phyloP scores from a whole-genome alignment of 53 echinoderm and acorn worm genomes.

The Luidia sarsii region DNA sequence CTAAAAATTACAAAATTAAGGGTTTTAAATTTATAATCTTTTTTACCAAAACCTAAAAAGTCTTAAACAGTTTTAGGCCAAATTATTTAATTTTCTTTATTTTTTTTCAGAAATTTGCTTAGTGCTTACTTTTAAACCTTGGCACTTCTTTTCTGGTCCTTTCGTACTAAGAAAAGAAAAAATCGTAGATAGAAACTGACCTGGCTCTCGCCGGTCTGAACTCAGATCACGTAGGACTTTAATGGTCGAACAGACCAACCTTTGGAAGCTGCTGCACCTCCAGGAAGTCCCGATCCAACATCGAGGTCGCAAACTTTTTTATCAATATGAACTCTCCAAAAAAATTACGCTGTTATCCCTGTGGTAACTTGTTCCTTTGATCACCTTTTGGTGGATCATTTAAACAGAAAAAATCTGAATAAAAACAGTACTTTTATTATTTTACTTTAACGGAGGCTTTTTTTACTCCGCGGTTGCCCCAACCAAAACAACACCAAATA shows the following conservation, averaged over 20 bases:
- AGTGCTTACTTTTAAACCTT: background rate
- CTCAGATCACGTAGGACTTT: constrained; percentile 89
- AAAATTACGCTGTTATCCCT: constrained; percentile 95
- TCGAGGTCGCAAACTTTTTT: constrained; percentile 90
- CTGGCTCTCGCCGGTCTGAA: constrained; percentile 91
- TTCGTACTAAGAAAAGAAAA: constrained; percentile 68
- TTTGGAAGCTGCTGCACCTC: constrained; percentile 71
- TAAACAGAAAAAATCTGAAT: background rate
- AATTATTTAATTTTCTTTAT: background rate
- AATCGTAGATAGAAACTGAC: constrained; percentile 86
- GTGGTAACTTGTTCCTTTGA: constrained; percentile 77
- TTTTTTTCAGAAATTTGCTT: constrained; percentile 6
- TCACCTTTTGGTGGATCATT: constrained; percentile 50
- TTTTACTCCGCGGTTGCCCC: constrained; percentile 76
- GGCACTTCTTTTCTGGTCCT: constrained; percentile 45
- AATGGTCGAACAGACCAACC: constrained; percentile 88
- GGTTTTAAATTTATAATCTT: too few relatives aligned
- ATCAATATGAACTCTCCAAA: constrained; percentile 83
- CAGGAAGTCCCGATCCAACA: constrained; percentile 82
- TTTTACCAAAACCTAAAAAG: background rate
- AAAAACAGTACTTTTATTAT: background rate
- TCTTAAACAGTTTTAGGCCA: background rate
- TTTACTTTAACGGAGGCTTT: constrained; percentile 30
- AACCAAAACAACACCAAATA: constrained; percentile 52
- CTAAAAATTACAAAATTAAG: too few relatives aligned